These are phyloP conservation scores for Aviceda subcristata DNA, from an alignment of 2,113 vertebrate genomes.

Conservation along the genomic window DNA sequence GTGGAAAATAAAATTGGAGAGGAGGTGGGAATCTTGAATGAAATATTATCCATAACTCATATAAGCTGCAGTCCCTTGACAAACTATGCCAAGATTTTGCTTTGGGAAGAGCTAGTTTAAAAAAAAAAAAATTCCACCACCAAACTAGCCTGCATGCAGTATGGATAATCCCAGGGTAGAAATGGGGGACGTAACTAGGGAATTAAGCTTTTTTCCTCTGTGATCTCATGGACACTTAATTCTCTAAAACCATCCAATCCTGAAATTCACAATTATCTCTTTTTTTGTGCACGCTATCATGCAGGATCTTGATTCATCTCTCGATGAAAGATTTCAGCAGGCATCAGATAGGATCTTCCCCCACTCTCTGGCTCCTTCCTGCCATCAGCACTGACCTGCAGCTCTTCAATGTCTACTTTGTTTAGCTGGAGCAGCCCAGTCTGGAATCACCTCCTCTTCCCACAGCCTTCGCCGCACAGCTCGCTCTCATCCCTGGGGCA, in stretches of 20 bases:
- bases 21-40: background rate
- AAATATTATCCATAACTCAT: background rate
- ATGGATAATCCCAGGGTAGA: background rate
- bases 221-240: background rate
- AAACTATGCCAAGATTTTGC: background rate
- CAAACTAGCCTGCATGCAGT: background rate
- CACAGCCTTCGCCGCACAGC: background rate
- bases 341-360: background rate
- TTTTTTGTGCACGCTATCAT: background rate
- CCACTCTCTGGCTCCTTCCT: background rate
- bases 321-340: background rate
- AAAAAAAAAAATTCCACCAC: background rate
- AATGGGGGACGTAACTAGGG: background rate
- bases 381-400: background rate
- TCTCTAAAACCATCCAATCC: background rate
- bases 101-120: background rate
- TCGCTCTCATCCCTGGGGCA: background rate
- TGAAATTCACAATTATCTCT: background rate
- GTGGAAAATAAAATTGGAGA: background rate
- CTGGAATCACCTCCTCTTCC: background rate
- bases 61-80: background rate
- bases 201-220: background rate
- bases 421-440: background rate
- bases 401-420: background rate
- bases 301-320: background rate